Conservation (phyloP, 2,797 vertebrate species). For the Anableps anableps region DNA sequence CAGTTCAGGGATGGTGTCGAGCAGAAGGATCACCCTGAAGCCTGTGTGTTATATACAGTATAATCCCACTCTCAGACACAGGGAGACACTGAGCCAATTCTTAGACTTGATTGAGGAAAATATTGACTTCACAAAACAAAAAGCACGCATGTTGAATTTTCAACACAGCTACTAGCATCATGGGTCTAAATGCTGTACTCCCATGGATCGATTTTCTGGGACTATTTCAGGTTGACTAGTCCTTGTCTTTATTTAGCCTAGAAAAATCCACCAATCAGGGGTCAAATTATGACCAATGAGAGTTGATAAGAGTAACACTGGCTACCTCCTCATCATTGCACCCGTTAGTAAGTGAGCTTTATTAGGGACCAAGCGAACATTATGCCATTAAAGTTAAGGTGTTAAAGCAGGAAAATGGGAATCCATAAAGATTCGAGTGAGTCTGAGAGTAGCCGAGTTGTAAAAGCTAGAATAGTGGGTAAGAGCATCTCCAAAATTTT, state of each 20-base stretch:
- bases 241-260: neutral
- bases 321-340: neutral
- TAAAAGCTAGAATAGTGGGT: neutral
- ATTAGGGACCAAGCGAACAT: neutral
- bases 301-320: neutral
- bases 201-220: neutral
- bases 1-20: slow-evolving; percentile 5
- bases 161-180: neutral
- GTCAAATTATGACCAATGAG: neutral
- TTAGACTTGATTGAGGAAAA: neutral
- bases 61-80: slow-evolving; percentile 25
- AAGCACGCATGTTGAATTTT: neutral
- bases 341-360: neutral
- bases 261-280: neutral
- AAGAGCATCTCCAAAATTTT: neutral
- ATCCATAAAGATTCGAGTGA: neutral
- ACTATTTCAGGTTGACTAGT: neutral
- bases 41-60: slow-evolving; percentile 7
- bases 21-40: slow-evolving; percentile 26
- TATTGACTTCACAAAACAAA: slow-evolving; percentile 13
- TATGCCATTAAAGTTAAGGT: neutral
- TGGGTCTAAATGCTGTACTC: neutral
- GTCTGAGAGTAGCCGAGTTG: neutral
- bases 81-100: slow-evolving; percentile 22
- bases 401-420: neutral